Evolutionary conservation across 2,888 invertebrate genomes (phyloP).

Genomic region (Andrena haemorrhoa): DNA sequence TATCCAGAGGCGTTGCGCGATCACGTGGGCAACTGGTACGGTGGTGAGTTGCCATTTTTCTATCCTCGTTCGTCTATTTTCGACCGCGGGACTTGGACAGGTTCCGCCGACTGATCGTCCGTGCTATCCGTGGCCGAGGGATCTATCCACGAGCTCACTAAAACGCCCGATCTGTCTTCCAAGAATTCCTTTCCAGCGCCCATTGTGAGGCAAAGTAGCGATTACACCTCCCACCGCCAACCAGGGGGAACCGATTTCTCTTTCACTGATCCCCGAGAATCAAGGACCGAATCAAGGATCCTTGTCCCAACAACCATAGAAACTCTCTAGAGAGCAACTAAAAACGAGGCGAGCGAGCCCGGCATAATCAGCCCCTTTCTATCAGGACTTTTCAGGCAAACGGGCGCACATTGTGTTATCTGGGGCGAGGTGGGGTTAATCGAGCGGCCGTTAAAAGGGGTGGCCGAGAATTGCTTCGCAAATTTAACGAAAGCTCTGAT

Average conservation of each 20-base stretch:
- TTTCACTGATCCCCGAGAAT: neutral
- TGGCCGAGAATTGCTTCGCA: conserved; percentile 21
- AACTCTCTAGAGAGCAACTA: neutral
- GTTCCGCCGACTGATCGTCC: conserved; percentile 13
- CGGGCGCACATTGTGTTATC: conserved; percentile 6
- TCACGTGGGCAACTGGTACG: conserved; percentile 86
- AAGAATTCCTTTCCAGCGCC: too few relatives aligned
- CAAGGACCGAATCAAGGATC: neutral
- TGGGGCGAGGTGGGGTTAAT: neutral
- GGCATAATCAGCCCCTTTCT: neutral
- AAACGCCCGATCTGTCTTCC: too few relatives aligned
- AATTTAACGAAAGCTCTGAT: conserved; percentile 31
- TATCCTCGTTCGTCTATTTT: conserved; percentile 27
- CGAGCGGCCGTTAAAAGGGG: conserved; percentile 16
- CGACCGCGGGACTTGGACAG: neutral
- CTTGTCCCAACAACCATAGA: neutral
- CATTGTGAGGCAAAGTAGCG: too few relatives aligned
- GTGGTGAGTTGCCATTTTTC: conserved; percentile 85
- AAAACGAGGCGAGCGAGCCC: neutral
- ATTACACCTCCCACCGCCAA: too few relatives aligned
- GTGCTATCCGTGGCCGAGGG: neutral
- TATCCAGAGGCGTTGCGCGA: conserved; percentile 82
- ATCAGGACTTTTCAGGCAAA: conserved; percentile 2
- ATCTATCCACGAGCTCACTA: too few relatives aligned
- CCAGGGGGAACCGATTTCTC: neutral